Evolutionary conservation across 2,113 vertebrate genomes (phyloP).

Genomic region (Oxyura jamaicensis): DNA sequence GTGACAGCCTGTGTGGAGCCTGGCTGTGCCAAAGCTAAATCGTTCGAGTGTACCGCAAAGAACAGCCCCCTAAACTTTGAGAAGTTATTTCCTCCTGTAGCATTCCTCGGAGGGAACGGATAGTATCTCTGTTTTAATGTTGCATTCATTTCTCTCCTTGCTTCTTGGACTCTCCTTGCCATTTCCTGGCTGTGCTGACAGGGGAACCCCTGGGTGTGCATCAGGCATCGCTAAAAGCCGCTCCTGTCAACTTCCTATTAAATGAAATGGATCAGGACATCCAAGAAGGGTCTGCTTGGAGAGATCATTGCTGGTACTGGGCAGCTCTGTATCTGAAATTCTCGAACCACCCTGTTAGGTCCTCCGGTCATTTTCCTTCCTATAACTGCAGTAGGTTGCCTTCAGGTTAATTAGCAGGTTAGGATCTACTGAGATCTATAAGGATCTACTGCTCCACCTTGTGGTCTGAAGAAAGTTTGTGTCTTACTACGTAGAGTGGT

Average conservation of each 20-base stretch:
- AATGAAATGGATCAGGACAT: not conserved
- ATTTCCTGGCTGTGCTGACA: not conserved
- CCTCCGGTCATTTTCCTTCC: not conserved
- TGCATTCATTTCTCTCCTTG: not conserved
- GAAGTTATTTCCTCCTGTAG: not conserved
- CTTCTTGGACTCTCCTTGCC: not conserved
- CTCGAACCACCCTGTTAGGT: not conserved
- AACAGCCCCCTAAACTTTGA: not conserved
- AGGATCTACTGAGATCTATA: not conserved
- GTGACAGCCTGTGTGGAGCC: not conserved
- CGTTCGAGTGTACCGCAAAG: not conserved
- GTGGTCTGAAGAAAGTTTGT: slow-evolving; percentile 30
- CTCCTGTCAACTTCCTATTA: not conserved
- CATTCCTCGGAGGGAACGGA: not conserved
- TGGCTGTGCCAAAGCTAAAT: not conserved
- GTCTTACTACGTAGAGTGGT: accelerated
- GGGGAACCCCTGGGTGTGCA: not conserved
- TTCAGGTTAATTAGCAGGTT: not conserved
- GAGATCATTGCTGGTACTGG: not conserved
- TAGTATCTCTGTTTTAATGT: not conserved
- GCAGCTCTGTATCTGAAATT: not conserved
- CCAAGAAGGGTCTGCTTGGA: not conserved
- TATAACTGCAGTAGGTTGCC: not conserved
- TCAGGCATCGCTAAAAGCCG: not conserved
- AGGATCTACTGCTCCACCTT: slow-evolving; percentile 69